Evolutionary conservation across 92 coral and sea anemone genomes (phyloP).

Genomic region (Metridium senile): DNA sequence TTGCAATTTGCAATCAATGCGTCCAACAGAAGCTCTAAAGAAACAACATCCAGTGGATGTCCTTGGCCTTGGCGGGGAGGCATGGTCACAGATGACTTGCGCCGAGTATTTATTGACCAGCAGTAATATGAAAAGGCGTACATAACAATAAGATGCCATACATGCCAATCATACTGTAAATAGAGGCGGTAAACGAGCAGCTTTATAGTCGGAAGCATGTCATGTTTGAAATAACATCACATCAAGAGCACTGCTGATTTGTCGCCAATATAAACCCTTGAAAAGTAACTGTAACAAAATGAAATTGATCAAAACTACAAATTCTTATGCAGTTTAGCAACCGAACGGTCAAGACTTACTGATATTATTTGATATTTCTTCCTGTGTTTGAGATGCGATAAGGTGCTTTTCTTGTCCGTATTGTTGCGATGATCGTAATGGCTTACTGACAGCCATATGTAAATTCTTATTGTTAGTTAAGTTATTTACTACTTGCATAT

Average conservation of each 20-base stretch:
- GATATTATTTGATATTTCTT: too few relatives aligned
- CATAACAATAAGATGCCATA: conserved; percentile 9
- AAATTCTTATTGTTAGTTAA: too few relatives aligned
- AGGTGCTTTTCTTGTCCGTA: too few relatives aligned
- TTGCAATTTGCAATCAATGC: too few relatives aligned
- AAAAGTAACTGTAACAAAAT: too few relatives aligned
- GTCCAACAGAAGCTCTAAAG: not conserved
- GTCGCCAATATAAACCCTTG: not conserved
- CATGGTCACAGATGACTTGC: conserved; percentile 24
- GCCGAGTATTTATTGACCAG: not conserved
- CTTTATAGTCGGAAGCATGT: conserved; percentile 18
- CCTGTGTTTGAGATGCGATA: too few relatives aligned
- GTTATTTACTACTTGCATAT: too few relatives aligned
- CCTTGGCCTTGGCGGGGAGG: not conserved
- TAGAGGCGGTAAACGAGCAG: conserved; percentile 14
- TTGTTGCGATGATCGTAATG: too few relatives aligned
- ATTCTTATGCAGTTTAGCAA: too few relatives aligned
- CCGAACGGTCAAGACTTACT: too few relatives aligned
- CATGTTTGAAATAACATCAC: conserved; percentile 24
- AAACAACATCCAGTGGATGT: not conserved
- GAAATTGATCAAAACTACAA: too few relatives aligned
- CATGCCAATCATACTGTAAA: conserved; percentile 19
- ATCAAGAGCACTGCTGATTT: not conserved
- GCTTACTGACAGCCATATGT: too few relatives aligned
- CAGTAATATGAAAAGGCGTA: not conserved